Base-by-base conservation (phyloP, 2,797 vertebrate genomes). In the Apogon hyalosoma region DNA sequence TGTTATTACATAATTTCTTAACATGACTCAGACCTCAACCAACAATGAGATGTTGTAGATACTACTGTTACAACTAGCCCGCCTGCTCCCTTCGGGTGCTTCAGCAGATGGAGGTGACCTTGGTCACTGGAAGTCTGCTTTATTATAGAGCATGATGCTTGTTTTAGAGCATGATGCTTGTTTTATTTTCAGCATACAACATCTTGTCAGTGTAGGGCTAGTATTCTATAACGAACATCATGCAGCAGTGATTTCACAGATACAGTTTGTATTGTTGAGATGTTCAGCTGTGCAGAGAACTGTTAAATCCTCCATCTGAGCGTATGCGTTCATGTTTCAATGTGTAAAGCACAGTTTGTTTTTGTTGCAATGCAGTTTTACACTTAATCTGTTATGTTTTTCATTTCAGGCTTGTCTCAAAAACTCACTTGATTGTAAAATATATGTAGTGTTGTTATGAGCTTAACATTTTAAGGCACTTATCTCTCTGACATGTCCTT, bases 91-190 rank as follows among this genome's bases (percentile, higher is more conserved):
- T 64, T 13, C 28, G 39, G 21, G 33, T 53, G 7, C 54, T 61
- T n/a, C 24, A 69, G 47, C 70, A 31, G 52, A 74, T 41, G n/a
- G 72, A 73, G 76, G 53, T 87, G 80, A 88, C 85, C 76, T 80
- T 85, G 74, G 61, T 64, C 46, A 47, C 45, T 49, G 39, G n/a
- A 42, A 38, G 48, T 15, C 63, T 53, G 14, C 4, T 46, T 8
- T 54, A 45, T 64, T 65, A 28, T 49, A 31, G 7, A 31, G 11
- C 11, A 13, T 33, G 31, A 55, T 51, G 64, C 39, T 21, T 53
- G 4, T 55, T 36, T 24, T 38, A 1, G 7, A 31, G 11, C 11
- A 13, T 33, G 31, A 55, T 51, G 64, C 39, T 21, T 53, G 4
- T 55, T 36, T 24, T 38, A 1, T 51, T 74, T 66, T 39, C 11